A percentile compares a stretch with the other conserved stretches of the same genome.
Evolutionary conservation across 2,797 vertebrate species (phyloP).

Genomic region (Anomalospiza imberbis): DNA sequence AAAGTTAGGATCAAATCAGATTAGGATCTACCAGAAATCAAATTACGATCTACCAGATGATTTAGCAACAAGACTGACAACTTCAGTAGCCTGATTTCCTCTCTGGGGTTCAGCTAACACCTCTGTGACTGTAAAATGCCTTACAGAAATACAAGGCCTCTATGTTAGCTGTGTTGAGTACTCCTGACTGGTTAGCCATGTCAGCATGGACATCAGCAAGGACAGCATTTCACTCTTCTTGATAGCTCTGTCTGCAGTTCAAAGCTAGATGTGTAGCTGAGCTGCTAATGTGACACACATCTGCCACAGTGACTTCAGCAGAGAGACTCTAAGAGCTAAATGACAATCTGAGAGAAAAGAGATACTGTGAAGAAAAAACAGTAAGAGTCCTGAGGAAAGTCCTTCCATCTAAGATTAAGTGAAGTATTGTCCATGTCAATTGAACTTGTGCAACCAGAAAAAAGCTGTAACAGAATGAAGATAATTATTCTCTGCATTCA

Average conservation of each 20-base stretch:
- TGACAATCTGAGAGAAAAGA: neutral
- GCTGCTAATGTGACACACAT: neutral
- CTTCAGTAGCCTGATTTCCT: neutral
- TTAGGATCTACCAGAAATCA: neutral
- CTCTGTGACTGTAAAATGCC: neutral
- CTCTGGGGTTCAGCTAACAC: neutral
- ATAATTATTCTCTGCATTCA: constrained; percentile 11
- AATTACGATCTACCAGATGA: neutral
- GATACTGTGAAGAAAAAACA: neutral
- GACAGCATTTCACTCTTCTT: neutral
- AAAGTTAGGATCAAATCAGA: neutral
- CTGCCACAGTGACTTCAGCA: neutral
- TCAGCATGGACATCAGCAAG: neutral
- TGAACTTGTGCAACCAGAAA: neutral
- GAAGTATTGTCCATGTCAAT: neutral
- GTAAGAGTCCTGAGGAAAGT: neutral
- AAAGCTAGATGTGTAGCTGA: neutral
- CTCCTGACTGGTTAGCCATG: neutral
- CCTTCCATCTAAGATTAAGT: neutral
- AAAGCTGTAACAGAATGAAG: constrained; percentile 4
- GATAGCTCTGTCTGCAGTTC: neutral
- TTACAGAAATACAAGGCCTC: neutral
- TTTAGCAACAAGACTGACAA: neutral
- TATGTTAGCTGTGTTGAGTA: fast-evolving
- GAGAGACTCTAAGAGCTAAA: neutral